phyloP scores from a whole-genome alignment of 2,113 vertebrate species.

The Ginglymostoma cirratum region DNA sequence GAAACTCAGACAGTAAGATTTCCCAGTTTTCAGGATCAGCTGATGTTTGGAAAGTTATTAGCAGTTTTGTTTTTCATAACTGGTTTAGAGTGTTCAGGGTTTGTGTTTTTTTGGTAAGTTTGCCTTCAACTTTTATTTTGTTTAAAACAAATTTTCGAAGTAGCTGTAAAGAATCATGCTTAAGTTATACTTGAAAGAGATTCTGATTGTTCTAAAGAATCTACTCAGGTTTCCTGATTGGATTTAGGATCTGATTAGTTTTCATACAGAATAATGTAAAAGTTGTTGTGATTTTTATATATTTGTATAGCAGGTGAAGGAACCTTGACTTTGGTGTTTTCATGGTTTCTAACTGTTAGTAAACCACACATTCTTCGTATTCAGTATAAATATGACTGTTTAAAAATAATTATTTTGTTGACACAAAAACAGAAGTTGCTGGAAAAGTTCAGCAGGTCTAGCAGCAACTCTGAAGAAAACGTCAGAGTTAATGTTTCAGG shows the following conservation, averaged over 20 bases:
- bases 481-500: too few species aligned
- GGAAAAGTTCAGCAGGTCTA: too few species aligned
- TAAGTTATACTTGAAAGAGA: neutral
- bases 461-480: too few species aligned
- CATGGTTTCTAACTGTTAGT: neutral
- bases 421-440: too few species aligned
- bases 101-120: neutral
- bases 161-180: neutral
- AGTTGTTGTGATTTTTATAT: neutral
- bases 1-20: constrained; percentile 21
- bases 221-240: neutral
- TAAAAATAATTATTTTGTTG: neutral
- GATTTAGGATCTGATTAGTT: neutral
- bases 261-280: neutral
- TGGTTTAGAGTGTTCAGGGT: neutral
- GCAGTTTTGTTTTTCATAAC: neutral
- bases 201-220: neutral
- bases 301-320: neutral
- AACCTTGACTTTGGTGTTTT: neutral
- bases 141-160: neutral
- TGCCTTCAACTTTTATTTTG: neutral
- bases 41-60: constrained; percentile 29
- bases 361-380: neutral
- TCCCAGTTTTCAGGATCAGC: constrained; percentile 24
- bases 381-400: neutral